Conservation (phyloP, 2,888 invertebrate genomes). For the Stenodema calcarata region DNA sequence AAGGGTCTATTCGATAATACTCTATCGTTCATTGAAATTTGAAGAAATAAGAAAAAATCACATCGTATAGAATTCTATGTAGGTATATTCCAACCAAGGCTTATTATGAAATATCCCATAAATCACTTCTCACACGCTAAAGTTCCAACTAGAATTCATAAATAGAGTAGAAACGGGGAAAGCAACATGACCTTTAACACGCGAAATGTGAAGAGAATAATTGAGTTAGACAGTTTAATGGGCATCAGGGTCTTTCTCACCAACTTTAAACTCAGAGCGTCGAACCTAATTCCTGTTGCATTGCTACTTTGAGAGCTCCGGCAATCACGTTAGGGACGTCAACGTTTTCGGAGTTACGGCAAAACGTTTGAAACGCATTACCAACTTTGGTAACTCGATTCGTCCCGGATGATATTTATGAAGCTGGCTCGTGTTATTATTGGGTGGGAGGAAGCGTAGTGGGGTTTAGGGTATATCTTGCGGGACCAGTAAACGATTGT, state of each 20-base stretch:
- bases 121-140: neutral
- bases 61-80: too few species aligned
- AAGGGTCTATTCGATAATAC: too few species aligned
- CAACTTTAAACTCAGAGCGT: constrained; percentile 22
- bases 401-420: neutral
- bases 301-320: constrained; percentile 25
- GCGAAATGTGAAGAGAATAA: constrained; percentile 23
- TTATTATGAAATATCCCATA: neutral
- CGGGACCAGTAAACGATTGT: neutral
- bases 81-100: too few species aligned
- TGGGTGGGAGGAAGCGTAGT: neutral
- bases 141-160: neutral
- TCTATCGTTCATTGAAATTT: too few species aligned
- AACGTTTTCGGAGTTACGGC: constrained; percentile 3
- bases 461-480: neutral
- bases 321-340: constrained; percentile 27
- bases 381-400: constrained; percentile 21
- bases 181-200: constrained; percentile 26
- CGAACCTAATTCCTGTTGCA: constrained; percentile 39
- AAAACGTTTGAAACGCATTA: constrained; percentile 23
- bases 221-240: constrained; percentile 45
- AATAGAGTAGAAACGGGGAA: neutral
- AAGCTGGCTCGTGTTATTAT: neutral
- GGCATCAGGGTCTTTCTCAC: constrained; percentile 27
- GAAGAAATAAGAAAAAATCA: too few species aligned